Evolutionary conservation across 2,113 vertebrate species (phyloP).

Genomic region (Hystrix cristata): DNA sequence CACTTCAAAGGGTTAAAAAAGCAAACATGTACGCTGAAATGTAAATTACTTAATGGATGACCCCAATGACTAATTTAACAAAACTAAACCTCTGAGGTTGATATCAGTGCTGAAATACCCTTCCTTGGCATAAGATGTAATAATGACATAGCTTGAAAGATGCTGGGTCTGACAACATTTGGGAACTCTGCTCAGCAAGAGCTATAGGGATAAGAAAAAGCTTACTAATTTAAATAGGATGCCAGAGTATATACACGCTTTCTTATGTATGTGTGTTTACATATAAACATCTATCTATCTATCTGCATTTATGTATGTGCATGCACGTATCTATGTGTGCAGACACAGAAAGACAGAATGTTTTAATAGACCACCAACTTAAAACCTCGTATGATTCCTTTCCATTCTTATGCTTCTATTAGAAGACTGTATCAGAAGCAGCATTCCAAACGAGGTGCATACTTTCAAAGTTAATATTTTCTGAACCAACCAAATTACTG

Average conservation of each 20-base stretch:
- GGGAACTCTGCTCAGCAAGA: background rate
- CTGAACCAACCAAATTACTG: background rate
- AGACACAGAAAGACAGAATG: background rate
- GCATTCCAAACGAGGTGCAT: background rate
- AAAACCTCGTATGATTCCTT: background rate
- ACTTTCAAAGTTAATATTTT: constrained; percentile 54
- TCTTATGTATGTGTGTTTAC: background rate
- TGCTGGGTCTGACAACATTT: background rate
- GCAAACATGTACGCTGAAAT: background rate
- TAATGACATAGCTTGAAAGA: background rate
- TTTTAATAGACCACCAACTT: constrained; percentile 25
- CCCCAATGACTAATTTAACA: background rate
- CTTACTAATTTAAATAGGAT: background rate
- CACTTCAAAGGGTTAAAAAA: background rate
- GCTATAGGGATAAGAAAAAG: background rate
- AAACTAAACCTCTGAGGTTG: background rate
- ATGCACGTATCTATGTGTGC: background rate
- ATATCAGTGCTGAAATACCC: background rate
- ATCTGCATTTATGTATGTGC: background rate
- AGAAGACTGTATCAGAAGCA: constrained; percentile 3
- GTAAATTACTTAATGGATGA: background rate
- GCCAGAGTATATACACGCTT: background rate
- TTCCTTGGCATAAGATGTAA: background rate
- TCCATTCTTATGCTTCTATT: background rate
- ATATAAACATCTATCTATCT: background rate